Evolutionary conservation across 2,888 invertebrate species (phyloP), one percentile per base, ranked within the genome.

Genomic region (Chymomyza caudatula): DNA sequence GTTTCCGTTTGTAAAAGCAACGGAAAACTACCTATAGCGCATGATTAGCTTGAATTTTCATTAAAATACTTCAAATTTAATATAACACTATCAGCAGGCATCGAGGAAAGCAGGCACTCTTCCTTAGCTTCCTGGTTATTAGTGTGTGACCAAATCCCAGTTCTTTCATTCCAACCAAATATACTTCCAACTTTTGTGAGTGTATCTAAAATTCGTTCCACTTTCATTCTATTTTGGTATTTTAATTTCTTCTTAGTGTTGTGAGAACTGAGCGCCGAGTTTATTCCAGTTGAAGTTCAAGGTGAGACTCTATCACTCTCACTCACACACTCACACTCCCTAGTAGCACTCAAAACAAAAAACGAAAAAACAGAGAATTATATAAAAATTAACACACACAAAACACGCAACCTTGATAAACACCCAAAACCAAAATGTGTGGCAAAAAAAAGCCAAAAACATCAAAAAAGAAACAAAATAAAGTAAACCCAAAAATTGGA

Each of bases 271-370:
- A 73, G 72, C 74, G 64, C 65, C 76, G 71, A 85, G 80, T 83
- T 83, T 78, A 85, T 82, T 85, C 63, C 76, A 85, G 85, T 82
- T 83, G 84, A 82, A 82, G 82, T 82, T 82, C 82, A 82, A 85
- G 82, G 82, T 77, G 69, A 85, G 63, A 76, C 62, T 37, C 29
- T 37, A 37, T 37, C 29, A 37, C 29, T 37, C 29, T 37, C 29
- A 37, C 29, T 37, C 11, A 37, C 29, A 37, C 29, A 37, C 11
- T 2, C 29, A 37, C 29, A 37, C 2, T 37, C 29, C 29, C 11
- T 8, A 37, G 11, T 37, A 55, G 52, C 67, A 66, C 74, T 77
- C 68, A 61, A 74, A 72, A 60, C 73, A 74, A 63, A 43, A 69
- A 59, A 63, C 56, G 67, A 63, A 74, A 44, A 57, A 11, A 19